These are phyloP conservation scores for Nasonia oneida DNA, from an alignment of 2,888 invertebrate genomes.

Conservation along the genomic window DNA sequence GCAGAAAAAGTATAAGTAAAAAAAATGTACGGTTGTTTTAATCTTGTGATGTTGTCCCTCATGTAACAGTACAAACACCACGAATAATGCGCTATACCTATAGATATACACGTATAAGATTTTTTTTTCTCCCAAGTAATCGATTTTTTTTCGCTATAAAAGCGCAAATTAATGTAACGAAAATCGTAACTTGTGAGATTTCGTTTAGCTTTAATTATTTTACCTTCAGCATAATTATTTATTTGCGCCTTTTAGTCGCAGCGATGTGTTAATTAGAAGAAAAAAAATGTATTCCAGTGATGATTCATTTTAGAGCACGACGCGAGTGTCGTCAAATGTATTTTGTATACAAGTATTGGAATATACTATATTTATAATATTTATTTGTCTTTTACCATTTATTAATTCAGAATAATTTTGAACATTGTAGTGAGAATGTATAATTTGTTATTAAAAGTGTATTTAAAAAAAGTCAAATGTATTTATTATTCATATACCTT, in stretches of 20 bases:
- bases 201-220: constrained; percentile 17
- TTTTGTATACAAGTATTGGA: constrained; percentile 54
- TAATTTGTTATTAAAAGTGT: constrained; percentile 56
- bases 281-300: constrained; percentile 45
- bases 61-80: constrained; percentile 35
- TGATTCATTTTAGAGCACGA: constrained; percentile 12
- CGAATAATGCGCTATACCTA: background rate
- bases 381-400: constrained; percentile 51
- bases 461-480: constrained; percentile 37
- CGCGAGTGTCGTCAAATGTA: constrained; percentile 17
- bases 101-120: background rate
- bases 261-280: constrained; percentile 32
- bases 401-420: constrained; percentile 49
- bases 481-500: constrained; percentile 51
- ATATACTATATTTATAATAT: constrained; percentile 54
- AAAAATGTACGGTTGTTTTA: constrained; percentile 32
- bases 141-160: constrained; percentile 7
- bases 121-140: background rate
- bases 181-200: background rate
- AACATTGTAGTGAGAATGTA: constrained; percentile 53
- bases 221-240: constrained; percentile 5
- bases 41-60: constrained; percentile 29
- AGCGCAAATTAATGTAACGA: background rate
- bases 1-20: constrained; percentile 13
- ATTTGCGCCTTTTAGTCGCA: background rate